Conservation (phyloP, 2,113 vertebrate species). For the Verasper variegatus region DNA sequence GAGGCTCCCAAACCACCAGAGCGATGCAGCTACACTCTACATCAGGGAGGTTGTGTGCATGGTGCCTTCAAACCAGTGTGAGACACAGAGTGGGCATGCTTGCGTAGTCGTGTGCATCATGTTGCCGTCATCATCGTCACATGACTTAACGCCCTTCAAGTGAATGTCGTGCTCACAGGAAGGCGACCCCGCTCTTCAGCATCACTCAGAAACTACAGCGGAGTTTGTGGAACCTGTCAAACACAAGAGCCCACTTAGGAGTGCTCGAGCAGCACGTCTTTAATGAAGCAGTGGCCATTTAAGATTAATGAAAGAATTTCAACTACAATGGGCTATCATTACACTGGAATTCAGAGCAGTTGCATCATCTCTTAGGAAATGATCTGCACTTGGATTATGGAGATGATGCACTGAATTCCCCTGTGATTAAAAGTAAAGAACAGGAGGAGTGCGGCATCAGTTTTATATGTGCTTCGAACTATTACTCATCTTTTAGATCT, state of each 20-base stretch:
- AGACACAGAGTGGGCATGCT: constrained; percentile 9
- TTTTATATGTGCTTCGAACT: constrained; percentile 54
- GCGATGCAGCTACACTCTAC: constrained; percentile 45
- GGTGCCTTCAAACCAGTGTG: constrained; percentile 29
- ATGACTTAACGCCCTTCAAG: constrained; percentile 63
- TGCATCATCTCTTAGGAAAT: constrained; percentile 76
- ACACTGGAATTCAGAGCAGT: constrained; percentile 67
- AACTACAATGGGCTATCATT: constrained; percentile 72
- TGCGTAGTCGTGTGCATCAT: constrained; percentile 25
- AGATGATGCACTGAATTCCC: constrained; percentile 57
- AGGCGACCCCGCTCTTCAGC: constrained; percentile 25
- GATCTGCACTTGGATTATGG: constrained; percentile 49
- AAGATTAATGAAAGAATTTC: constrained; percentile 67
- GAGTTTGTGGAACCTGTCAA: constrained; percentile 60
- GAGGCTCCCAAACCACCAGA: constrained; percentile 74
- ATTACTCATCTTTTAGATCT: constrained; percentile 70
- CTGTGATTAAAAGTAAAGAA: constrained; percentile 57
- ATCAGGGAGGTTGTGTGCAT: constrained; percentile 35
- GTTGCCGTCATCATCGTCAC: constrained; percentile 4
- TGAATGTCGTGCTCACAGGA: constrained; percentile 22
- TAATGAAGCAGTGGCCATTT: constrained; percentile 70
- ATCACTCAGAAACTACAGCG: constrained; percentile 35
- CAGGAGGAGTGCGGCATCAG: constrained; percentile 34
- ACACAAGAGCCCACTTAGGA: constrained; percentile 33
- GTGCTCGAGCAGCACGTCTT: constrained; percentile 45